A percentile compares a stretch with the other conserved stretches of the same genome.
Conservation (phyloP, 2,113 vertebrate species). For the Coturnix japonica region DNA sequence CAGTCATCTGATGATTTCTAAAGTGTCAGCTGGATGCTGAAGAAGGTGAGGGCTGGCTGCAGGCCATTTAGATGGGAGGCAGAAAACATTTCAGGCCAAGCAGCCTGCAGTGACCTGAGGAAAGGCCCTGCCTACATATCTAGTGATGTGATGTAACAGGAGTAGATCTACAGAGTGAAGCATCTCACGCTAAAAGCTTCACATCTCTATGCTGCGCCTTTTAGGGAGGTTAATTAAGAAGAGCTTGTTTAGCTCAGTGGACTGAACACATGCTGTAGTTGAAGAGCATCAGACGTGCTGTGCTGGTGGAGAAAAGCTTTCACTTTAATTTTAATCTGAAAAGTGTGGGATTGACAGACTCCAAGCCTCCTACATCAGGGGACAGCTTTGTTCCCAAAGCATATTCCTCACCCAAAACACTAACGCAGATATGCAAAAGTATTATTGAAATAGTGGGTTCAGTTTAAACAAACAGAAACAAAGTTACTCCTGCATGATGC, state of each 20-base stretch:
- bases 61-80: background rate
- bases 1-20: background rate
- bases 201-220: background rate
- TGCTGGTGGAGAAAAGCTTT: background rate
- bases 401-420: background rate
- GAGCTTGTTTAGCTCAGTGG: background rate
- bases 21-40: background rate
- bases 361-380: background rate
- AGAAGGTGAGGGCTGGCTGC: background rate
- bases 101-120: background rate
- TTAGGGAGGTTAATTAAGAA: background rate
- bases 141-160: background rate
- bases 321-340: background rate
- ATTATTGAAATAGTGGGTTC: background rate
- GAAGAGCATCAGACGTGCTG: background rate
- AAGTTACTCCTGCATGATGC: background rate
- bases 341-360: background rate
- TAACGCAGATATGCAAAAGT: background rate
- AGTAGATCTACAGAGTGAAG: background rate
- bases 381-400: background rate
- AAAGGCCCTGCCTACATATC: background rate
- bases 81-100: background rate
- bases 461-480: background rate
- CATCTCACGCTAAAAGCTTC: constrained; percentile 8
- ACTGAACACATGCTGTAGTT: background rate